These are phyloP conservation scores for Catamblyrhynchus diadema DNA, from an alignment of 2,797 vertebrate genomes.

Conservation along the genomic window DNA sequence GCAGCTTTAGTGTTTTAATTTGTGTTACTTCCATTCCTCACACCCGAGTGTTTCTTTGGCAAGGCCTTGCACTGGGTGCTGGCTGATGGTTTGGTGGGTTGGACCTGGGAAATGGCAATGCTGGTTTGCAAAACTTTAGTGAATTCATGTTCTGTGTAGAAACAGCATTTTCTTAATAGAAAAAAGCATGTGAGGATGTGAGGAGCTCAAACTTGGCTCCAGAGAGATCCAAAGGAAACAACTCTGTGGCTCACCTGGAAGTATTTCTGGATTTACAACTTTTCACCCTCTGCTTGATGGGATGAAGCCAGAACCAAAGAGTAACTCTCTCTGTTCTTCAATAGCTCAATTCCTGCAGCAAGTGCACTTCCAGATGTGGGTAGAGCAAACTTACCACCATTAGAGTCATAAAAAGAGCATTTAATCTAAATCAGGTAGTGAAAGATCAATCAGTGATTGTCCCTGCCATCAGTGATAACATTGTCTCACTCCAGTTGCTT, in stretches of 20 bases:
- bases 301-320: not conserved
- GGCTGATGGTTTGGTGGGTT: not conserved
- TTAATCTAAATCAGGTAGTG: constrained; percentile 32
- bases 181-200: not conserved
- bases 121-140: not conserved
- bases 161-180: not conserved
- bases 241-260: not conserved
- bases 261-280: not conserved
- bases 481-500: not conserved
- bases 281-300: not conserved
- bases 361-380: not conserved
- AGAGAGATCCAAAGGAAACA: not conserved
- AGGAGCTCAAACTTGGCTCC: not conserved
- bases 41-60: not conserved
- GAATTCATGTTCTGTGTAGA: not conserved
- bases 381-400: not conserved
- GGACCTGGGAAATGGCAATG: not conserved
- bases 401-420: not conserved
- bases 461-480: not conserved
- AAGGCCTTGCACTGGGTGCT: not conserved
- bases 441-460: constrained; percentile 32
- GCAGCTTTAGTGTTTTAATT: not conserved
- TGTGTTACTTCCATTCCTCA: not conserved
- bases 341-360: not conserved
- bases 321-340: not conserved